Base-by-base conservation (phyloP, 2,888 invertebrate species). In the Crossocerus cetratus region DNA sequence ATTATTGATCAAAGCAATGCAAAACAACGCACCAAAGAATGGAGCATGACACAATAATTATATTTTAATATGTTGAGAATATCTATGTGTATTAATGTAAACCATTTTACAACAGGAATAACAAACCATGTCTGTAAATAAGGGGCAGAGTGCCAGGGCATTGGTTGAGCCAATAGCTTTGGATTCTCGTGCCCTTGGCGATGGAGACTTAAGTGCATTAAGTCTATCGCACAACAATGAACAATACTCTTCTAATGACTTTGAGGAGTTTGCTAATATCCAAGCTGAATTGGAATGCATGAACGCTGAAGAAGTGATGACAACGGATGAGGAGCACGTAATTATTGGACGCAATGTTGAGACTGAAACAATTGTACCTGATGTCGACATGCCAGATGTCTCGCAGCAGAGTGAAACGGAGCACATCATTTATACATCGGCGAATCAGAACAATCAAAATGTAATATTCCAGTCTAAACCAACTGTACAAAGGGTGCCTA, bases 211-310 rank as follows among this genome's bases (percentile, higher is more conserved):
- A 2, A 87, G 86, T 68, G 85, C 87, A 54, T 75, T 90, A 57
- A 84, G 80, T 55, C 72, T 90, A 11, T 81, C 89, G 0, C 83
- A 85, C 32, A 80, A 44, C 58, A 76, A 73, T 2, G 90, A 90
- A 67, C 89, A 88, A 56, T 90, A 87, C 72, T 67, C 83, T 0
- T 78, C 87, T 3, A 85, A 83, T 60, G 91, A 91, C 42, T 90
- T 91, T 77, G 91, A 91, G 72, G 86, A 90, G 14, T 85, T 91
- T 49, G 91, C 89, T n/a, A 89, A 88, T 65, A 90, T 91, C 67
- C 89, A 91, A 77, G 89, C 90, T 0, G 91, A 91, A 76, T 78
- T 91, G 42, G 90, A 91, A 64, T 88, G 88, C 16, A 90, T 90
- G 86, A 88, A 88, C 58, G 84, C 90, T 0, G 88, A 89, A 65